Evolutionary conservation across 2,113 vertebrate genomes (phyloP), one percentile per base, ranked within the genome.

Genomic region (Oenanthe oenanthe): DNA sequence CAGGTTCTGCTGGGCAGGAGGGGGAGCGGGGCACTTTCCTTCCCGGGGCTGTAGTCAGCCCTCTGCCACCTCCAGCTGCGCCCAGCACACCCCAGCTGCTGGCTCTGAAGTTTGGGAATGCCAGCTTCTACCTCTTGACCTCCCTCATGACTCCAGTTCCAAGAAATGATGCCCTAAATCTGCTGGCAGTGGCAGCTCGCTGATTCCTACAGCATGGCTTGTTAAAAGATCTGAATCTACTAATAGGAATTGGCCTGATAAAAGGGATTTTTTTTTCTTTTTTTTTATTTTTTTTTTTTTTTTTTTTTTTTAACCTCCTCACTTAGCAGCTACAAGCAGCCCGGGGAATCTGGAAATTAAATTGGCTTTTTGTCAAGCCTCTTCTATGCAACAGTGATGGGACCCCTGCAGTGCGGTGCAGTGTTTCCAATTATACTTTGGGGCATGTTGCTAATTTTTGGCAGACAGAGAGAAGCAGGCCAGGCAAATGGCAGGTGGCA

Each of bases 361-460:
- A 95, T 89, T 96, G 95, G 95, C 93, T 89, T 91, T 87, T 92
- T 88, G 91, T 94, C 93, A 96, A 95, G 70, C 86, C 61, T 92
- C 86, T 91, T 93, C 84, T n/a, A 3, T 89, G 92, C 88, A 95
- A 63, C 86, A 96, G 93, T 75, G 81, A 71, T 17, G 65, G 86
- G 79, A 88, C 95, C 92, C 96, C 96, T 93, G 95, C 92, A 85
- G 93, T 19, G 92, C 50, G 3, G 79, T 89, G 92, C 91, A 76
- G 92, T 96, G 95, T 96, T 97, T 96, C 95, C 93, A 95, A 96
- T 97, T 96, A 97, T 66, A 93, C 94, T 96, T 95, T 67, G 88
- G 93, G 91, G 91, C 86, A 86, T 34, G 88, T 89, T 92, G 88
- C 96, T 97, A 89, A 85, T 94, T 96, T 97, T 94, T 96, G 96